Evolutionary conservation across 2,113 vertebrate genomes (phyloP), one percentile per base, ranked within the genome.

Genomic region (Progne subis): DNA sequence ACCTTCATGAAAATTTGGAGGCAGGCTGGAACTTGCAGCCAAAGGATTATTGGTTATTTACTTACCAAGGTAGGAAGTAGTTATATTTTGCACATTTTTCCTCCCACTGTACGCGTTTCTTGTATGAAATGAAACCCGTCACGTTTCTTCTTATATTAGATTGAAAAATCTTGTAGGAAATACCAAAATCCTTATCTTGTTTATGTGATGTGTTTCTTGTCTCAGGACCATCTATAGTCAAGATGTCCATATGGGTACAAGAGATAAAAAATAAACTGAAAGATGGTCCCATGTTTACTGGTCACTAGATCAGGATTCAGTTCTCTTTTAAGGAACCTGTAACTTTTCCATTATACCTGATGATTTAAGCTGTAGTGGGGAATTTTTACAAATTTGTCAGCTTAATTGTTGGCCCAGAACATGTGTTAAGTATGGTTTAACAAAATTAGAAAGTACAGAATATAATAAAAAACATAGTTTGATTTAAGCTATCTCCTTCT

Each of bases 201-300:
- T 93, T 83, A 86, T 7, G 0, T 47, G 59, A 41, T 18, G 8
- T 20, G 9, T 63, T 78, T 86, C 72, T 90, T 81, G 21, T 81
- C 60, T 64, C 14, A 1, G 57, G 41, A 19, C 72, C 46, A 49
- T 94, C 82, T 83, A 32, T 53, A 60, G 76, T 47, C 4, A 29
- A 69, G 70, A 70, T 72, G 52, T 43, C 46, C 90, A 6, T 86
- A 19, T 96, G 95, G 29, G 31, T 50, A 8, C 19, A 16, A 61
- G 69, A 92, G 96, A 96, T 97, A 96, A 94, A 39, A 24, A 79
- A 37, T 60, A 46, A 60, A 44, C 53, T 43, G n/a, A 17, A 56
- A 70, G 63, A 19, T 74, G 53, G 63, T 68, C 34, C 16, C 8
- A 0, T 84, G 56, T 70, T 86, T 94, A 61, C 65, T 56, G 28